phyloP scores from a whole-genome alignment of 1,140 invertebrate genomes.

The Brachionus calyciflorus region DNA sequence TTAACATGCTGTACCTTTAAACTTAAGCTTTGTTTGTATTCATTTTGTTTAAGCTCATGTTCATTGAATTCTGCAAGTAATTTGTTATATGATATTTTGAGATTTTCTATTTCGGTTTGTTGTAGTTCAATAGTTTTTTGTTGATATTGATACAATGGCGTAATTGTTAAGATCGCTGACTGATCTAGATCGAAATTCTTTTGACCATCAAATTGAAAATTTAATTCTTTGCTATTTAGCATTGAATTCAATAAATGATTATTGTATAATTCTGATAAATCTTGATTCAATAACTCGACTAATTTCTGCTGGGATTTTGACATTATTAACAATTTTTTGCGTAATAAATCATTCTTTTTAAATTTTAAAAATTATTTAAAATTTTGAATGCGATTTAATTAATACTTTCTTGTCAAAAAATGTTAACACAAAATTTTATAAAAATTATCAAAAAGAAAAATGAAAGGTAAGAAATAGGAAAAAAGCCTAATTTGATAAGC shows the following conservation, averaged over 20 bases:
- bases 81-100: background rate
- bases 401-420: no score
- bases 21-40: background rate
- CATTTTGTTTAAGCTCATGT: background rate
- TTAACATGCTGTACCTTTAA: background rate
- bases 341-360: background rate
- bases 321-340: constrained; percentile 20
- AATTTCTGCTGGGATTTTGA: constrained; percentile 1
- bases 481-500: no score
- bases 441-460: no score
- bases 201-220: background rate
- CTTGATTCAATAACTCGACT: background rate
- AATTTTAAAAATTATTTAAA: no score
- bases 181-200: background rate
- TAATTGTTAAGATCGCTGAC: background rate
- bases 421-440: no score
- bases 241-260: background rate
- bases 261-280: background rate
- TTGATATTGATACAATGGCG: constrained; percentile 9
- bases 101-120: constrained; percentile 1
- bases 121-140: constrained; percentile 31
- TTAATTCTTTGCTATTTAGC: background rate
- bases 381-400: no score
- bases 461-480: no score
- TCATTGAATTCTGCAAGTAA: constrained; percentile 2